Conservation (phyloP, 2,888 invertebrate species). For the Chaetoderma sp. region DNA sequence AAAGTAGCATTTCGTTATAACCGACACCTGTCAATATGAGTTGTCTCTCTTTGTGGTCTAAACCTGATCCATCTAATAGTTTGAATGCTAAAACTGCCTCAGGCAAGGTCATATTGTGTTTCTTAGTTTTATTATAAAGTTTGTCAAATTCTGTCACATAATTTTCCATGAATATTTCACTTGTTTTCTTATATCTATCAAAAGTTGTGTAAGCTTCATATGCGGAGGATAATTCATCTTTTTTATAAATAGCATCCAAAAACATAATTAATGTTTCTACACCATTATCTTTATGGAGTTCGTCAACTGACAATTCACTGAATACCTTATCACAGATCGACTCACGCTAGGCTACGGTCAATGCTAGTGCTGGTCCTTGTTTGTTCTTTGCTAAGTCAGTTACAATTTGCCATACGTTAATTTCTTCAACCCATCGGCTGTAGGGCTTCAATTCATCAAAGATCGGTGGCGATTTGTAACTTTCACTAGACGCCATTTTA, state of each 20-base stretch:
- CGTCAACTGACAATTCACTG: background rate
- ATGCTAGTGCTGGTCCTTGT: background rate
- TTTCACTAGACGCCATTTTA: background rate
- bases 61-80: too few relatives aligned
- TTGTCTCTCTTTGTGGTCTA: too few relatives aligned
- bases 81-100: too few relatives aligned
- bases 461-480: background rate
- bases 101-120: too few relatives aligned
- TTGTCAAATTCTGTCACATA: too few relatives aligned
- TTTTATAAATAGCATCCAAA: background rate
- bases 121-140: too few relatives aligned
- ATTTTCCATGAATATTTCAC: too few relatives aligned
- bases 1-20: too few relatives aligned
- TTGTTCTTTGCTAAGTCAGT: background rate
- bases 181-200: too few relatives aligned
- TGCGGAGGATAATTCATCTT: too few relatives aligned
- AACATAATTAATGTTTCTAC: background rate
- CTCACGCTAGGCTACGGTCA: background rate
- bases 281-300: conserved; percentile 1
- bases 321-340: background rate
- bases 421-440: background rate
- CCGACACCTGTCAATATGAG: too few relatives aligned
- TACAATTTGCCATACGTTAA: background rate
- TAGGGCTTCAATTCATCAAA: background rate
- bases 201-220: too few relatives aligned